These are phyloP conservation scores for Amaurobius ferox DNA, from an alignment of 2,888 invertebrate genomes.

Conservation along the genomic window DNA sequence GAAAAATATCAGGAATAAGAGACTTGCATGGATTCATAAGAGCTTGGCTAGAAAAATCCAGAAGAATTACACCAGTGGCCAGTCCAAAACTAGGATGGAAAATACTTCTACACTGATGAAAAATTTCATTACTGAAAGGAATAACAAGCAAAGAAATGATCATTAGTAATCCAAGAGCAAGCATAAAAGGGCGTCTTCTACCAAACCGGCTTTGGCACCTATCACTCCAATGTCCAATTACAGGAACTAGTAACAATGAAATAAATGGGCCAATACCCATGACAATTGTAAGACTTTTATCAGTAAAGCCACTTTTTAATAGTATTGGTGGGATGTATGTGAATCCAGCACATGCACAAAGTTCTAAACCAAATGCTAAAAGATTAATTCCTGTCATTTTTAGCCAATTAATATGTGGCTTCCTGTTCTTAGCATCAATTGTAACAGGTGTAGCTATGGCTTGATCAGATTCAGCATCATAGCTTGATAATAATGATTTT, in stretches of 20 bases:
- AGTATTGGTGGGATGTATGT: slow-evolving; percentile 79
- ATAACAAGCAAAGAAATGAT: slow-evolving; percentile 78
- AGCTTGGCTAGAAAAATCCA: slow-evolving; percentile 75
- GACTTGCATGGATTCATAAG: slow-evolving; percentile 76
- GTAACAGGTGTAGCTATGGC: background rate
- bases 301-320: slow-evolving; percentile 79
- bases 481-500: background rate
- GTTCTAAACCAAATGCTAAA: slow-evolving; percentile 79
- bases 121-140: slow-evolving; percentile 76
- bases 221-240: slow-evolving; percentile 79
- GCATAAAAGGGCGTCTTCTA: slow-evolving; percentile 79
- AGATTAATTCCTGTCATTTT: slow-evolving; percentile 76
- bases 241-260: slow-evolving; percentile 78
- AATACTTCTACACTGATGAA: slow-evolving; percentile 19
- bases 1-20: slow-evolving; percentile 75
- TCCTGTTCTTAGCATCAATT: background rate
- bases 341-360: slow-evolving; percentile 79
- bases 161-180: slow-evolving; percentile 77
- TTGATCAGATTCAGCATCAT: background rate
- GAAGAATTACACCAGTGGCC: slow-evolving; percentile 75
- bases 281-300: slow-evolving; percentile 78
- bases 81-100: slow-evolving; percentile 71
- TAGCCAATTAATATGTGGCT: background rate
- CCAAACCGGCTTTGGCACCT: slow-evolving; percentile 77
- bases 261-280: slow-evolving; percentile 79